phyloP scores from a whole-genome alignment of 1,140 invertebrate genomes.

The Meloidogyne chitwoodi region DNA sequence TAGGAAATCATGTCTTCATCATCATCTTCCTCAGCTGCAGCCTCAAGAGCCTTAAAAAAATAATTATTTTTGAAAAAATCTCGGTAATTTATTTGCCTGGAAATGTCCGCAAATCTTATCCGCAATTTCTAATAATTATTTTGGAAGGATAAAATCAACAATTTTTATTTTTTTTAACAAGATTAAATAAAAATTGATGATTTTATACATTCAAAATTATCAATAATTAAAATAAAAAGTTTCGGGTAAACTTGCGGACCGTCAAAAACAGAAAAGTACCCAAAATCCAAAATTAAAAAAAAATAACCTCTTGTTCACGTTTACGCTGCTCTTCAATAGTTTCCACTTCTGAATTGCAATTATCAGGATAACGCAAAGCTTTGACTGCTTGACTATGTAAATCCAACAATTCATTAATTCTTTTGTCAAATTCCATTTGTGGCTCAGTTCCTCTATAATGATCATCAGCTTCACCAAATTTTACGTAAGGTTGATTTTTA shows the following conservation, averaged over 20 bases:
- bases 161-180: too few relatives aligned
- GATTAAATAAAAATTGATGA: too few relatives aligned
- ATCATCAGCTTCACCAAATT: constrained; percentile 70
- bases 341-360: constrained; percentile 66
- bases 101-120: too few relatives aligned
- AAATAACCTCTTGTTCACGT: constrained; percentile 37
- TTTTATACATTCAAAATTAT: too few relatives aligned
- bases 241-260: too few relatives aligned
- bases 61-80: neutral
- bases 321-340: constrained; percentile 47
- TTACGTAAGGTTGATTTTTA: constrained; percentile 88
- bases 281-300: neutral
- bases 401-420: constrained; percentile 94
- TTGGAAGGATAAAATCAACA: too few relatives aligned
- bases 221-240: too few relatives aligned
- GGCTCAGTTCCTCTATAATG: constrained; percentile 90
- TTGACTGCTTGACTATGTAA: constrained; percentile 95
- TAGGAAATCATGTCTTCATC: neutral
- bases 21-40: neutral
- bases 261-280: neutral
- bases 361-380: constrained; percentile 98
- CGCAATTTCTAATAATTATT: too few relatives aligned
- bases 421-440: constrained; percentile 89
- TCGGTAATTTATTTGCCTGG: too few relatives aligned
- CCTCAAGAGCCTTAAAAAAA: neutral